phyloP scores from a whole-genome alignment of 1,140 invertebrate species.

The Drosophila nannoptera region DNA sequence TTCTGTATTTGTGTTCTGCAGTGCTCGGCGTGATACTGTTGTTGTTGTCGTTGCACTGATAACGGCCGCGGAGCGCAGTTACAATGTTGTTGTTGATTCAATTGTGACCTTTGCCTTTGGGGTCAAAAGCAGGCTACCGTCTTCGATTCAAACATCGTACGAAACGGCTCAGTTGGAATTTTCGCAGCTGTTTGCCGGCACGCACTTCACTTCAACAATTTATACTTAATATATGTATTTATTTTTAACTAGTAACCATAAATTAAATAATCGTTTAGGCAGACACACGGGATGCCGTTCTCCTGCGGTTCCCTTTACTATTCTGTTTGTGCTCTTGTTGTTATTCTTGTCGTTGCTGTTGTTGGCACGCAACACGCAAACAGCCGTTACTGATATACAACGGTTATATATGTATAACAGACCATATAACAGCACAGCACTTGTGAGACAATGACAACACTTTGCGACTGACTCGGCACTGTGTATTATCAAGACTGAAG shows the following conservation, averaged over 20 bases:
- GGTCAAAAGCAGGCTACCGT: background rate
- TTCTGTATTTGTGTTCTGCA: background rate
- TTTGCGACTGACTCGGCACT: conserved; percentile 38
- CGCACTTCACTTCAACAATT: conserved; percentile 16
- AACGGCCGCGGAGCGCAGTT: conserved; percentile 36
- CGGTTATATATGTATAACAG: background rate
- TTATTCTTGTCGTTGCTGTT: background rate
- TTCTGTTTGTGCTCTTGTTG: background rate
- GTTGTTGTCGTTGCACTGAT: conserved; percentile 34
- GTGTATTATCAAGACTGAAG: conserved; percentile 67
- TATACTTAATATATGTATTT: conserved; percentile 9
- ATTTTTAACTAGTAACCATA: conserved; percentile 35
- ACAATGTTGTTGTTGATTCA: conserved; percentile 3
- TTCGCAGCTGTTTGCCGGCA: conserved; percentile 11
- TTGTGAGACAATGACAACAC: conserved; percentile 43
- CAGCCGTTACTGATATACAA: conserved; percentile 51
- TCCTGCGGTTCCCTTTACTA: conserved; percentile 12
- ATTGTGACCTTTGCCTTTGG: conserved; percentile 37
- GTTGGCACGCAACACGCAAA: conserved; percentile 59
- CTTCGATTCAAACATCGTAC: conserved; percentile 40
- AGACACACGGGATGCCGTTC: conserved; percentile 29
- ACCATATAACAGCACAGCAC: conserved; percentile 40
- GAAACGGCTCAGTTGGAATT: background rate
- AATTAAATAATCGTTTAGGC: conserved; percentile 68
- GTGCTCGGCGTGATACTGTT: conserved; percentile 8